Percentiles rank a stretch among this genome's conserved stretches.
phyloP scores from a whole-genome alignment of 2,888 invertebrate genomes.

The Volucella zonaria region DNA sequence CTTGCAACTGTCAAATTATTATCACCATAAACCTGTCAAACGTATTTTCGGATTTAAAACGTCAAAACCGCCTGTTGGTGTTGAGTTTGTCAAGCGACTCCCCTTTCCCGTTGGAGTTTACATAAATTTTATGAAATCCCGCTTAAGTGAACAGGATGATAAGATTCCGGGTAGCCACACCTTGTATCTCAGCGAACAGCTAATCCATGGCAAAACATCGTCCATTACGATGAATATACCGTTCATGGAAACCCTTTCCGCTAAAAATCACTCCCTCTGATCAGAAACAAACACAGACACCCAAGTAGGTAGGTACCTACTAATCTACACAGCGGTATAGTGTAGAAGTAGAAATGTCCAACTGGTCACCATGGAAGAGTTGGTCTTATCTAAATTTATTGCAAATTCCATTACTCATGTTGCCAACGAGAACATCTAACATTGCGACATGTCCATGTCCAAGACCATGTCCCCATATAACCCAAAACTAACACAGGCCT shows the following conservation, averaged over 20 bases:
- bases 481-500: conserved; percentile 66
- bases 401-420: conserved; percentile 73
- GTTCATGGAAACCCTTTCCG: conserved; percentile 27
- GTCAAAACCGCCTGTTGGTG: background rate
- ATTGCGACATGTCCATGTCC: conserved; percentile 62
- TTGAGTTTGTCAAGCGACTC: background rate
- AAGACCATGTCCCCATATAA: conserved; percentile 63
- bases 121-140: conserved; percentile 51
- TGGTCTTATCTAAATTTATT: conserved; percentile 71
- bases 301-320: background rate
- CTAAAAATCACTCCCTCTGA: conserved; percentile 8
- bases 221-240: conserved; percentile 41
- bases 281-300: conserved; percentile 9
- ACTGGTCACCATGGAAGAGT: conserved; percentile 54
- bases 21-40: conserved; percentile 52
- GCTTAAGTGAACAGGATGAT: conserved; percentile 33
- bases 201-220: conserved; percentile 14
- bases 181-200: conserved; percentile 39
- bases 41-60: background rate
- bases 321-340: conserved; percentile 19
- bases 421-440: conserved; percentile 74
- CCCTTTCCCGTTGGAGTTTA: background rate
- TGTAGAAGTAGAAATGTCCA: conserved; percentile 38
- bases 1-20: conserved; percentile 55
- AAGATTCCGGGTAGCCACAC: conserved; percentile 45